These are phyloP conservation scores for Quiscalus mexicanus DNA, from an alignment of 2,113 vertebrate species.

Conservation along the genomic window DNA sequence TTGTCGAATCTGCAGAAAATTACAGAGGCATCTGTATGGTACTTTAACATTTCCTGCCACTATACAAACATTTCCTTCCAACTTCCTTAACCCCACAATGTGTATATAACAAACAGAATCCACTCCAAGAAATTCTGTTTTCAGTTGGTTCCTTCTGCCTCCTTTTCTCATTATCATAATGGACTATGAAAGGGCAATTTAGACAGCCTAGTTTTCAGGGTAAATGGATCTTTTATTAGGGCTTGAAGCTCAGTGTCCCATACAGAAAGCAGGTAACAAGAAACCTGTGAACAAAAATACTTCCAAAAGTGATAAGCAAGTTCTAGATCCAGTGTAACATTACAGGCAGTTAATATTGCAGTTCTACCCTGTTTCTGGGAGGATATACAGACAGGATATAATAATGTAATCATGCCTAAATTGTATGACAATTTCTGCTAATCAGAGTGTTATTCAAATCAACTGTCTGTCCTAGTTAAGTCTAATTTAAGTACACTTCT, in stretches of 20 bases:
- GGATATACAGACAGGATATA: neutral
- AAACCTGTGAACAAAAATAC: slow-evolving; percentile 1
- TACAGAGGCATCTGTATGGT: neutral
- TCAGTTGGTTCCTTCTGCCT: neutral
- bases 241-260: neutral
- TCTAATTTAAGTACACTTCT: neutral
- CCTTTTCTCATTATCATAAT: neutral
- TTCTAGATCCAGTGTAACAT: neutral
- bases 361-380: neutral
- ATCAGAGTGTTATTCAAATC: neutral
- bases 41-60: neutral
- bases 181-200: neutral
- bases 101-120: neutral
- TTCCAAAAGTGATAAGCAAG: neutral
- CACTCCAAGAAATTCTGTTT: slow-evolving; percentile 9
- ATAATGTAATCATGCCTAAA: neutral
- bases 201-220: neutral
- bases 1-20: slow-evolving; percentile 19
- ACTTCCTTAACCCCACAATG: neutral
- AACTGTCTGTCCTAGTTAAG: neutral
- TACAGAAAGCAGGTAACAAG: neutral
- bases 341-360: neutral
- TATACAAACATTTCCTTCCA: neutral
- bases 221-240: neutral
- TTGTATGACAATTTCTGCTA: neutral